phyloP scores from a whole-genome alignment of 2,797 vertebrate genomes.

The Pseudocheirus occidentalis region DNA sequence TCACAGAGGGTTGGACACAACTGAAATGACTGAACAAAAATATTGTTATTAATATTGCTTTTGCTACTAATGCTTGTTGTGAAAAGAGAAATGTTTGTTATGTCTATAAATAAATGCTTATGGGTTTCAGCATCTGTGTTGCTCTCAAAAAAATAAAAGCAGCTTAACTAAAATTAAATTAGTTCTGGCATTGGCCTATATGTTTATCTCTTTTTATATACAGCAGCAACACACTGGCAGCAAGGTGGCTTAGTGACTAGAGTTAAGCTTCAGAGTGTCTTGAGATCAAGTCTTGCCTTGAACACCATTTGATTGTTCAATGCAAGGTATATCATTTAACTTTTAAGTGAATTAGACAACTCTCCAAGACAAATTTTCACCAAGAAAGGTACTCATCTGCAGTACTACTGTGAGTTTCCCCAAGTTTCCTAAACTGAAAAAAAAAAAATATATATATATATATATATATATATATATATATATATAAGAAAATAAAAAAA shows the following conservation, averaged over 20 bases:
- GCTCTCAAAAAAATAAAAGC: conserved; percentile 31
- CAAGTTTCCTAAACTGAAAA: not conserved
- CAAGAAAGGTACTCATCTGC: too few species aligned
- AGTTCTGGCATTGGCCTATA: not conserved
- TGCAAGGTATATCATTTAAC: not conserved
- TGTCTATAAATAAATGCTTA: conserved; percentile 24
- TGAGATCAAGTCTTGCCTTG: not conserved
- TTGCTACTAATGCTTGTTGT: not conserved
- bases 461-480: too few species aligned
- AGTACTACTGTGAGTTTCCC: not conserved
- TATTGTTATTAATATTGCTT: not conserved
- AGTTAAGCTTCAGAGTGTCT: not conserved
- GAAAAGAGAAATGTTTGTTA: not conserved
- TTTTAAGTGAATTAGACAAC: not conserved
- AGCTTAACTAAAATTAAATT: conserved; percentile 39
- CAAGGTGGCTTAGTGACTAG: not conserved
- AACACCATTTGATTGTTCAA: not conserved
- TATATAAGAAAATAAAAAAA: not conserved
- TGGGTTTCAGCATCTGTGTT: conserved; percentile 28
- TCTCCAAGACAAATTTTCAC: not conserved
- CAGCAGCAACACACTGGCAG: not conserved
- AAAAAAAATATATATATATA: too few species aligned
- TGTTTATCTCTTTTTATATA: conserved; percentile 31
- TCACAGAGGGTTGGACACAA: too few species aligned
- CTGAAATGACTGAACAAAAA: too few species aligned